A percentile compares a stretch with the other conserved stretches of the same genome.
Evolutionary conservation across 2,797 vertebrate genomes (phyloP).

Genomic region (Neosilurus hyrtlii): DNA sequence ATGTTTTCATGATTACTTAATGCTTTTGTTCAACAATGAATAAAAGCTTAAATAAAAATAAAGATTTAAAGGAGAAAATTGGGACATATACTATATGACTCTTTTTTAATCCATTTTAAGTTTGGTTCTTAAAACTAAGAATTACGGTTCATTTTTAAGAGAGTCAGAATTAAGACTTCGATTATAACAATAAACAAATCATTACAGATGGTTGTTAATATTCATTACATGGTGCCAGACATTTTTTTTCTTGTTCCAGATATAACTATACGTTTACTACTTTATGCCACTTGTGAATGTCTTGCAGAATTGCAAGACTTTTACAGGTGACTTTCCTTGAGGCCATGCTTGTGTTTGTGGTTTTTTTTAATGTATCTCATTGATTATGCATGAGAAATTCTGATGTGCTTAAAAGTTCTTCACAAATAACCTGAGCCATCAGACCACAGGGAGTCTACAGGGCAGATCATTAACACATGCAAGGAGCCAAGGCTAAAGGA

Average conservation of each 20-base stretch:
- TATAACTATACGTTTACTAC: not conserved
- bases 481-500: slow-evolving; percentile 12
- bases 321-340: not conserved
- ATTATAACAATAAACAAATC: not conserved
- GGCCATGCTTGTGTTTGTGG: not conserved
- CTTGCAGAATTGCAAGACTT: not conserved
- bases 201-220: slow-evolving; percentile 1
- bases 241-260: not conserved
- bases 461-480: slow-evolving; percentile 41
- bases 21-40: not conserved
- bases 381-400: not conserved
- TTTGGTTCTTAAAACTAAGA: no score
- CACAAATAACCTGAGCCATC: slow-evolving; percentile 32
- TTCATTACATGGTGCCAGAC: not conserved
- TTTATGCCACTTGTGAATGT: not conserved
- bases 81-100: not conserved
- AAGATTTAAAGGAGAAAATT: not conserved
- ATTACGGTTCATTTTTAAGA: no score
- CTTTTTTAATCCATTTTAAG: not conserved
- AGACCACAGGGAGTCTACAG: slow-evolving; percentile 33
- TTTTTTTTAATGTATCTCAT: not conserved
- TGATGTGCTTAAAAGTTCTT: slow-evolving; percentile 28
- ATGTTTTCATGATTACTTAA: not conserved
- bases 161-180: not conserved
- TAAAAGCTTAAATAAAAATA: not conserved